These are phyloP conservation scores for Stichodactyla helianthus DNA, from an alignment of 64 coral and sea anemone species.

Conservation along the genomic window DNA sequence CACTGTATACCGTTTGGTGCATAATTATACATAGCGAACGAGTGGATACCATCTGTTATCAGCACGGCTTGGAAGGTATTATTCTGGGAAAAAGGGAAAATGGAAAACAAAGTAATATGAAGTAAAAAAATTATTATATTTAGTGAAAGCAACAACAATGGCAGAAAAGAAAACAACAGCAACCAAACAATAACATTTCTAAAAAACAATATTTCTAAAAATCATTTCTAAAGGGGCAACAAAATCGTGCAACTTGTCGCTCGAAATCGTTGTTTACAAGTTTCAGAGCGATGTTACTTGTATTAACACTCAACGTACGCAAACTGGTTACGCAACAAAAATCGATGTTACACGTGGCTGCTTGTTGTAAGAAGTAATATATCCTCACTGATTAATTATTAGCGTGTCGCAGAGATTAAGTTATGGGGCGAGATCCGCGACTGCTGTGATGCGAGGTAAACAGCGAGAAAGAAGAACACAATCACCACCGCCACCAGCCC, in stretches of 20 bases:
- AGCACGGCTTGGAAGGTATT: conserved; percentile 61
- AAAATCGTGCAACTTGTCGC: background rate
- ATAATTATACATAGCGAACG: conserved; percentile 56
- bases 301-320: too few species aligned
- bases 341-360: too few species aligned
- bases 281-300: too few species aligned
- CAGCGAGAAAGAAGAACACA: too few species aligned
- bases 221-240: background rate
- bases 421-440: too few species aligned
- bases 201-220: background rate
- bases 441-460: too few species aligned
- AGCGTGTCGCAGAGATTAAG: too few species aligned
- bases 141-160: background rate
- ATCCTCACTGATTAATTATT: too few species aligned
- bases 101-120: background rate
- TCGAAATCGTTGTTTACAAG: too few species aligned
- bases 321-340: too few species aligned
- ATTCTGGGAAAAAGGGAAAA: background rate
- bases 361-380: too few species aligned
- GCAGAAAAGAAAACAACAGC: background rate
- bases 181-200: background rate
- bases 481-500: too few species aligned
- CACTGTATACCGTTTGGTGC: conserved; percentile 43
- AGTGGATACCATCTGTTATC: conserved; percentile 43
- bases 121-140: background rate